These are phyloP conservation scores for Plagodis dolabraria DNA, from an alignment of 2,888 invertebrate genomes.

Conservation along the genomic window DNA sequence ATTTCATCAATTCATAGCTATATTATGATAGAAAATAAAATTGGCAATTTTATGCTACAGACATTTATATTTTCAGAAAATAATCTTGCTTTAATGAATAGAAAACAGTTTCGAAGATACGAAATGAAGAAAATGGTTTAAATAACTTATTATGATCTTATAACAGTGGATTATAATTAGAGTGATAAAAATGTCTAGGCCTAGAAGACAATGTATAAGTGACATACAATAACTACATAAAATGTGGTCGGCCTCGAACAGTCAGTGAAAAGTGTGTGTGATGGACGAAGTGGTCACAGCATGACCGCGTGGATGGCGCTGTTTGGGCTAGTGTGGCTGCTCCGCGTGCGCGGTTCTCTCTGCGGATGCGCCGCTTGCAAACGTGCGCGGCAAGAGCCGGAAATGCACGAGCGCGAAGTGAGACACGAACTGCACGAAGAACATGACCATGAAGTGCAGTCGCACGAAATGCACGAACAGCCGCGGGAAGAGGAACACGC, in stretches of 20 bases:
- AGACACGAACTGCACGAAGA: slow-evolving; percentile 25
- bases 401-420: slow-evolving; percentile 59
- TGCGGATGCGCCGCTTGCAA: slow-evolving; percentile 90
- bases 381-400: slow-evolving; percentile 73
- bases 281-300: slow-evolving; percentile 71
- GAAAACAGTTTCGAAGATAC: no score
- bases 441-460: slow-evolving; percentile 13
- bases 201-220: slow-evolving; percentile 1
- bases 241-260: slow-evolving; percentile 30
- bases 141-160: no score
- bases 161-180: background rate
- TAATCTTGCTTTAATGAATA: no score
- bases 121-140: no score
- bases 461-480: slow-evolving; percentile 16
- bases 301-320: slow-evolving; percentile 91
- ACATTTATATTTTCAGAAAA: no score
- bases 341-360: slow-evolving; percentile 92
- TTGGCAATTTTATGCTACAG: no score
- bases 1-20: no score
- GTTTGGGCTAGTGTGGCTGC: slow-evolving; percentile 93
- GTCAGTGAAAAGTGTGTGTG: slow-evolving; percentile 48
- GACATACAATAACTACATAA: slow-evolving; percentile 12
- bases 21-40: no score
- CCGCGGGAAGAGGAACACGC: slow-evolving; percentile 57
- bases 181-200: slow-evolving; percentile 8